These are phyloP conservation scores for Pangasius macronema DNA, from an alignment of 2,797 vertebrate genomes.

Conservation along the genomic window DNA sequence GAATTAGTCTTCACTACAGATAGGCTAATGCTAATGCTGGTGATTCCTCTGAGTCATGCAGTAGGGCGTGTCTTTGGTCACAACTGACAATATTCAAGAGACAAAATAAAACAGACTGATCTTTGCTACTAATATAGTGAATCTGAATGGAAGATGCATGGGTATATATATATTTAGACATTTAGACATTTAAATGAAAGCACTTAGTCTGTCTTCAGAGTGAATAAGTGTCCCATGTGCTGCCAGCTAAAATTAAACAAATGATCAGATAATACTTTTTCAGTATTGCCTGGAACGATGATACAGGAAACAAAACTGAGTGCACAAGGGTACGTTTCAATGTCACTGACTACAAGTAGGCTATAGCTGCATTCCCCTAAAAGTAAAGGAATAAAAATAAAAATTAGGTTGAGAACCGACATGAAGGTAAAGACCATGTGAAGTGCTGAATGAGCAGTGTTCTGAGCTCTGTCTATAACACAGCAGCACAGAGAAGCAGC, in stretches of 20 bases:
- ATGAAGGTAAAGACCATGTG: background rate
- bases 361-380: background rate
- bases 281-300: background rate
- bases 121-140: background rate
- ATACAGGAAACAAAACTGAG: background rate
- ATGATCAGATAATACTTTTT: background rate
- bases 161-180: background rate
- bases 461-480: background rate
- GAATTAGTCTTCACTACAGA: slow-evolving; percentile 7
- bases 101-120: background rate
- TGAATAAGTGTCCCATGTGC: background rate
- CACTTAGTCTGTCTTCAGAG: background rate
- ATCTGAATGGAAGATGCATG: background rate
- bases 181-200: background rate
- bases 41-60: slow-evolving; percentile 19
- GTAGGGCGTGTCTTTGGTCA: slow-evolving; percentile 17
- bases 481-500: background rate
- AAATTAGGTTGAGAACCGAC: background rate
- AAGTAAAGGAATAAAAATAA: too few species aligned
- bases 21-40: slow-evolving; percentile 13
- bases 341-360: background rate
- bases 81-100: background rate
- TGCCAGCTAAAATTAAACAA: background rate
- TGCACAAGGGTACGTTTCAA: background rate
- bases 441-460: slow-evolving; percentile 14